Base-by-base conservation (phyloP, 2,797 vertebrate species). In the Sebastes flavidus region DNA sequence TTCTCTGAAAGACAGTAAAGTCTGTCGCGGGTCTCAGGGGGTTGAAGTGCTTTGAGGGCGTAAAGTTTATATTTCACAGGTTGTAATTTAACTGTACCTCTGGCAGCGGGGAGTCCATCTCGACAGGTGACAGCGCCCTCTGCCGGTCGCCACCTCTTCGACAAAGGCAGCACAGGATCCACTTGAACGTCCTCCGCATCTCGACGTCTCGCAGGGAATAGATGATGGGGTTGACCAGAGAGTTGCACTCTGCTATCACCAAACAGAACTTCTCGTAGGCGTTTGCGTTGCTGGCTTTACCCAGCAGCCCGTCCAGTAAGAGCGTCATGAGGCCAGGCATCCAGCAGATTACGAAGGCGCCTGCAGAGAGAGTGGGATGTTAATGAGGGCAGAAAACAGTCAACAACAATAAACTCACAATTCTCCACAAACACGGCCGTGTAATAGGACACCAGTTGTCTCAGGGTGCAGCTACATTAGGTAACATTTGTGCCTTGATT, bases 341-440 rank as follows among this genome's bases (percentile, higher is more conserved):
- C 98, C 98, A 99, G 89, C 98, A 99, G 90, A 99, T 96, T 29
- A 99, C 96, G n/a, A 99, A 99, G 1, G 97, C 96, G 24, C 98
- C 98, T 98, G 90, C 5, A 32, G 61, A 36, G 65, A 82, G 36
- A 18, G 76, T 10, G 88, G 22, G n/a, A 30, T 9, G 34, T 68
- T 54, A 65, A 42, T 29, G 4, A 29, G 18, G 24, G 2, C 18
- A 59, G 30, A 38, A 30, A 60, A 7, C 3, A 59, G 70, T 52
- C 29, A 29, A 61, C 20, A 58, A 42, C 18, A 36, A 70, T 13
- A 13, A 54, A 30, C 8, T 12, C 2, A 32, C 42, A 34, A 3
- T 38, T 25, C 49, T 25, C 2, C 20, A 68, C 4, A 36, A 25
- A 59, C n/a, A 24, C 20, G 68, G 18, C 3, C 0, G 24, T 42